A percentile compares a stretch with the other conserved stretches of the same genome.
Evolutionary conservation across 2,797 vertebrate species (phyloP).

Genomic region (Cossypha dichroa): DNA sequence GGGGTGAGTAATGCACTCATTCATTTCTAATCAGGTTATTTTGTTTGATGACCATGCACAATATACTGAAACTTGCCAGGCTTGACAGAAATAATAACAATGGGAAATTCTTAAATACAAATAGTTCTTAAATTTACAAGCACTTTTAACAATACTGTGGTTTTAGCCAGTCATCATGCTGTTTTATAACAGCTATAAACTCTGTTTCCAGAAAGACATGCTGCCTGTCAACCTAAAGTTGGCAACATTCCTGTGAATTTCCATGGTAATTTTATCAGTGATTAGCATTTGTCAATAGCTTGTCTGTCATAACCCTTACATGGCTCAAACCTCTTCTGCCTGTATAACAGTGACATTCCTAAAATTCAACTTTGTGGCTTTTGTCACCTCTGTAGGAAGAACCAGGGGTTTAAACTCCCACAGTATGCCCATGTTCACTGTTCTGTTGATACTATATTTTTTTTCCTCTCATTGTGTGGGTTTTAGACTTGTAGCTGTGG

Average conservation of each 20-base stretch:
- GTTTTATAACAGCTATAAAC: neutral
- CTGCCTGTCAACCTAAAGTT: neutral
- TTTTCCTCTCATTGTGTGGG: rapidly evolving
- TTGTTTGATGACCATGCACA: neutral
- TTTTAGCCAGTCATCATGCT: neutral
- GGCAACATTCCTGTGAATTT: neutral
- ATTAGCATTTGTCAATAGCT: conserved; percentile 12
- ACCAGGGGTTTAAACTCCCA: neutral
- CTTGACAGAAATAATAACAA: neutral
- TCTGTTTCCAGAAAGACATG: neutral
- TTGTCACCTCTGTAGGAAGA: neutral
- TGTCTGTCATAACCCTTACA: neutral
- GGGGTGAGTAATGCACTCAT: neutral
- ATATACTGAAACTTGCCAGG: neutral
- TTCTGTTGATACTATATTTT: rapidly evolving
- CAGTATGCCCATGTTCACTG: rapidly evolving
- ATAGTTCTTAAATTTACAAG: neutral
- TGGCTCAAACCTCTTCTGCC: neutral
- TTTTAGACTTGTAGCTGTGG: neutral
- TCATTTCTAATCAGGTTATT: neutral
- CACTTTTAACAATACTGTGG: neutral
- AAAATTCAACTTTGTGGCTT: neutral
- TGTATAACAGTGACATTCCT: rapidly evolving
- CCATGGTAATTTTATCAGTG: neutral
- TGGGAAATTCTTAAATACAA: neutral